Evolutionary conservation across 2,113 vertebrate species (phyloP).

Genomic region (Chinchilla lanigera): DNA sequence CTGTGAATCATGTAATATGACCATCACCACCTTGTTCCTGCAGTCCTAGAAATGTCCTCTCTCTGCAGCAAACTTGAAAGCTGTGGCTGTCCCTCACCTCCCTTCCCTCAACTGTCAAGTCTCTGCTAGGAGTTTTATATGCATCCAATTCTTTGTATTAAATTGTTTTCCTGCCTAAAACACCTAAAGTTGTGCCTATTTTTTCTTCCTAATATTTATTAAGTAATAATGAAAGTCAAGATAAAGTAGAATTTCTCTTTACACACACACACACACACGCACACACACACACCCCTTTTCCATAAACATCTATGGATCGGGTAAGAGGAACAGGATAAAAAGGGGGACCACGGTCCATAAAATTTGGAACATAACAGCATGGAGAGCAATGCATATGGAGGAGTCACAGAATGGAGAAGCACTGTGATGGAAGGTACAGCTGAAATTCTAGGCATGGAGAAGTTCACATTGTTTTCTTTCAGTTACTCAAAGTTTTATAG

Average conservation of each 20-base stretch:
- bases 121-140: neutral
- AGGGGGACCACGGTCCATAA: too few species aligned
- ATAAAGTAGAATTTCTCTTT: conserved; percentile 8
- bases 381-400: neutral
- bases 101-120: neutral
- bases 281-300: neutral
- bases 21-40: neutral
- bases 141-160: neutral
- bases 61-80: conserved; percentile 1
- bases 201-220: neutral
- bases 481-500: neutral
- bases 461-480: neutral
- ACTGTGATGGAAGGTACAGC: neutral
- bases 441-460: neutral
- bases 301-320: neutral
- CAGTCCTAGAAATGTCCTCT: neutral
- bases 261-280: neutral
- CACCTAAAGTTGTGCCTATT: neutral
- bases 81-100: neutral
- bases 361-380: neutral
- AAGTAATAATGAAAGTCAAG: conserved; percentile 15
- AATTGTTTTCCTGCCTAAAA: conserved; percentile 5
- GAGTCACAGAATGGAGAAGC: neutral
- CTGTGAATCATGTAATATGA: conserved; percentile 27
- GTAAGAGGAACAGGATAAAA: too few species aligned